phyloP scores from a whole-genome alignment of 2,113 vertebrate species.

The Perccottus glenii region DNA sequence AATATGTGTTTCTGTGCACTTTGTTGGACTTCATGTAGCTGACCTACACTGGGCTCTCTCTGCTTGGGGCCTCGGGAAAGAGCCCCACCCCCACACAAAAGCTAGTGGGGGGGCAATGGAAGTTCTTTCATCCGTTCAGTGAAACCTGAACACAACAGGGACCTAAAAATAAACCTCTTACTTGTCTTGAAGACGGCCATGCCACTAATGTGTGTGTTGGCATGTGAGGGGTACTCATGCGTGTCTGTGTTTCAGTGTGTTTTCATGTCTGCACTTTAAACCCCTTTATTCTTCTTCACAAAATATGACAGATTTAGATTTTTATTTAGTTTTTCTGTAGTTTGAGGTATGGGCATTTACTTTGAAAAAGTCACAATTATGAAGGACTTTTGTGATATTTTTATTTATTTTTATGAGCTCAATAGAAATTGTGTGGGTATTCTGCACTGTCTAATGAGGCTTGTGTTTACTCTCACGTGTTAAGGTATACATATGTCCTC shows the following conservation, averaged over 20 bases:
- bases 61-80: constrained; percentile 60
- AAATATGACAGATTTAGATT: too few relatives aligned
- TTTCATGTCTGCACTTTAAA: constrained; percentile 48
- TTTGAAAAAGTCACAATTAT: constrained; percentile 18
- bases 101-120: constrained; percentile 56
- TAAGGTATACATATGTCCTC: not conserved
- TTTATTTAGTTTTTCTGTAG: not conserved
- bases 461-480: not conserved
- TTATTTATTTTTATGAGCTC: too few relatives aligned
- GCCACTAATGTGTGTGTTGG: constrained; percentile 41
- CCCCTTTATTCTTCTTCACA: constrained; percentile 33
- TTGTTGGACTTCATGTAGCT: constrained; percentile 43
- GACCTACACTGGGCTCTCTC: constrained; percentile 61
- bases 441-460: constrained; percentile 12
- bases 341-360: not conserved
- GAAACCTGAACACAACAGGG: constrained; percentile 67
- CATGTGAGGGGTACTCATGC: constrained; percentile 21
- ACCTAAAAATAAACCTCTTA: constrained; percentile 75
- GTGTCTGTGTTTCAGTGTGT: constrained; percentile 20
- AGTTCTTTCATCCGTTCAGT: constrained; percentile 70
- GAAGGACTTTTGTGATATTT: not conserved
- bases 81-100: constrained; percentile 50
- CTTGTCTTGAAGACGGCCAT: constrained; percentile 56
- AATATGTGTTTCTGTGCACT: constrained; percentile 16
- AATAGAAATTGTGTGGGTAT: constrained; percentile 10